Evolutionary conservation across 64 coral and sea anemone species (phyloP).

Genomic region (Platygyra sinensis): DNA sequence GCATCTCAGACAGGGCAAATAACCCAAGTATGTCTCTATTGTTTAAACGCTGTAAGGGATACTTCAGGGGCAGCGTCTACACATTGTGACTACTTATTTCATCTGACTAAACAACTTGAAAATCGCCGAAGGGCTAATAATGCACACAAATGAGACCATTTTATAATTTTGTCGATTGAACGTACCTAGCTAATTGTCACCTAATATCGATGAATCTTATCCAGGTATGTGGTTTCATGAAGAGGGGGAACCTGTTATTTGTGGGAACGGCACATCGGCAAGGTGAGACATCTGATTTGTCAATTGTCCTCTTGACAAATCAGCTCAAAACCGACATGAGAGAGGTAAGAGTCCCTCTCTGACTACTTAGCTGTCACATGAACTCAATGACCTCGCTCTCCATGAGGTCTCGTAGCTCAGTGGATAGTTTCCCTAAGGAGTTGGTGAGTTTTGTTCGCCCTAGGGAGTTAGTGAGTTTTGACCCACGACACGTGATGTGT

Average conservation of each 20-base stretch:
- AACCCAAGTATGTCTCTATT: background rate
- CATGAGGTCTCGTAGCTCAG: too few relatives aligned
- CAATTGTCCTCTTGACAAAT: too few relatives aligned
- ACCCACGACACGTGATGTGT: too few relatives aligned
- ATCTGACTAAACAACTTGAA: too few relatives aligned
- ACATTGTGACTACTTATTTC: background rate
- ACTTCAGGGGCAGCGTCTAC: background rate
- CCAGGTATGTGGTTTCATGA: constrained; percentile 69
- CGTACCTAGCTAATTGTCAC: background rate
- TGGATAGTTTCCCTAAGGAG: too few relatives aligned
- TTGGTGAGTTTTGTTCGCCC: too few relatives aligned
- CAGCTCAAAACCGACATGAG: too few relatives aligned
- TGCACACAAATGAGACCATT: background rate
- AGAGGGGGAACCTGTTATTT: constrained; percentile 58
- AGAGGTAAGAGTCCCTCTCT: too few relatives aligned
- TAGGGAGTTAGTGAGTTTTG: too few relatives aligned
- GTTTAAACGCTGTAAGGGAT: background rate
- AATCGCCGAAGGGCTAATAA: too few relatives aligned
- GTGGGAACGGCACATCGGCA: constrained; percentile 69
- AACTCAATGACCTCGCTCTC: too few relatives aligned
- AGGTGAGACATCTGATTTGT: constrained; percentile 39
- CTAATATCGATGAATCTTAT: background rate
- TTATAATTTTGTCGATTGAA: background rate
- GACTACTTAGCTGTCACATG: too few relatives aligned
- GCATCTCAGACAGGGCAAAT: constrained; percentile 6